phyloP scores from a whole-genome alignment of 2,888 invertebrate genomes.

The Ernsta delagoae region DNA sequence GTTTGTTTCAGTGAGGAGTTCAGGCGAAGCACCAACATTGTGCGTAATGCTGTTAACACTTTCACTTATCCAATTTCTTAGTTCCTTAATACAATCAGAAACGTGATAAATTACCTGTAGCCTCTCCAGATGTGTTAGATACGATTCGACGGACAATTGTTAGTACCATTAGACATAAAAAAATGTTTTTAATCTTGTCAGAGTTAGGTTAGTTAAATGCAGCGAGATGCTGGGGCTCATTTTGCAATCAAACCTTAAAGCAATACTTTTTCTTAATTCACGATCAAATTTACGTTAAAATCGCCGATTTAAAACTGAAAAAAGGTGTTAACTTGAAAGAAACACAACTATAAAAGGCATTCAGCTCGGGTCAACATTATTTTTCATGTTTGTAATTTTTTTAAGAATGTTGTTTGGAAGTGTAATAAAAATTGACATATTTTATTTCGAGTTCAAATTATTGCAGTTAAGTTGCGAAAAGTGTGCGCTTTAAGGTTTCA shows the following conservation, averaged over 20 bases:
- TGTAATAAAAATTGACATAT: too few species aligned
- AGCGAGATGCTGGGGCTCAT: constrained; percentile 19
- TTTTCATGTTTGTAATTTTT: too few species aligned
- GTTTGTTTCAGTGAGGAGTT: constrained; percentile 80
- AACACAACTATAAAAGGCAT: too few species aligned
- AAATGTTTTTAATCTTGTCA: constrained; percentile 21
- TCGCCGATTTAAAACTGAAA: too few species aligned
- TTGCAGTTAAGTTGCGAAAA: not conserved
- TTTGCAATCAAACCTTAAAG: not conserved
- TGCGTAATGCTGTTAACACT: constrained; percentile 75
- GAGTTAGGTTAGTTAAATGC: constrained; percentile 25
- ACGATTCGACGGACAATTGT: constrained; percentile 40
- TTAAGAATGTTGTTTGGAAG: too few species aligned
- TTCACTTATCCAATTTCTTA: constrained; percentile 63
- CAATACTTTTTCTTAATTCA: too few species aligned
- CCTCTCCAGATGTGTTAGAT: constrained; percentile 49
- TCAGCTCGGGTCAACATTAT: too few species aligned
- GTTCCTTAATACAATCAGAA: constrained; percentile 68
- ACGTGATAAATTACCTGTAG: constrained; percentile 79
- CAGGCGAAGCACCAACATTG: constrained; percentile 61
- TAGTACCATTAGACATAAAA: constrained; percentile 41
- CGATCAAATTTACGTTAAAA: too few species aligned
- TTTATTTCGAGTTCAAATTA: too few species aligned
- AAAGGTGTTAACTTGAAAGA: too few species aligned
- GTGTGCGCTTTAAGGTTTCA: constrained; percentile 18